Evolutionary conservation across 2,113 vertebrate genomes (phyloP).

Genomic region (Erythrolamprus reginae): DNA sequence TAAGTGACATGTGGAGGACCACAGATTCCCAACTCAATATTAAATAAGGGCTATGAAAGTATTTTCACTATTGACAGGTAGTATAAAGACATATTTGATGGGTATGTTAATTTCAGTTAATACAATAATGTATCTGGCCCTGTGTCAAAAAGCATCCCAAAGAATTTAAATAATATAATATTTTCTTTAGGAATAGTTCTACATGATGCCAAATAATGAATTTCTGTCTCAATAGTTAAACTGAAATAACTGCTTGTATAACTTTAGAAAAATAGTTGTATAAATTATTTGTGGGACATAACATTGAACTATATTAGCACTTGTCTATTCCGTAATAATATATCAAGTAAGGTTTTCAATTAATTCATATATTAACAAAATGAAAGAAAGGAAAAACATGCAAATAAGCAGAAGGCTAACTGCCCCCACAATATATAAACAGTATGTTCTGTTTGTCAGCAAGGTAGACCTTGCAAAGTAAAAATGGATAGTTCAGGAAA

Average conservation of each 20-base stretch:
- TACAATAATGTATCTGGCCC: background rate
- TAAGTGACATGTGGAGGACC: background rate
- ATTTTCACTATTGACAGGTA: background rate
- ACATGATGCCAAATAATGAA: background rate
- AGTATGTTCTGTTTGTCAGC: background rate
- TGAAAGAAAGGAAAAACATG: background rate
- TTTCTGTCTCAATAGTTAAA: background rate
- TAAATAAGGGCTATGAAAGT: background rate
- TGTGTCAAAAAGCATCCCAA: background rate
- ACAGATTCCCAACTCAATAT: background rate
- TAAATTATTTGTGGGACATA: background rate
- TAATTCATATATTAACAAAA: background rate
- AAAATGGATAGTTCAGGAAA: background rate
- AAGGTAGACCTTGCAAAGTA: background rate
- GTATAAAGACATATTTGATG: background rate
- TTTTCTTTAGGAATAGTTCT: background rate
- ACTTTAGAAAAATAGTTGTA: background rate
- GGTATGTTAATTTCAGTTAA: background rate
- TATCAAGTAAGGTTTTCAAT: background rate
- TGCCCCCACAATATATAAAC: background rate
- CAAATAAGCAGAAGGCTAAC: background rate
- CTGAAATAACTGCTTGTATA: background rate
- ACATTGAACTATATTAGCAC: background rate
- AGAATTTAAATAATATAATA: background rate
- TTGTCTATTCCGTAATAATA: background rate